Evolutionary conservation across 2,888 invertebrate species (phyloP), one percentile per base, ranked within the genome.

Genomic region (Drosophila nigricruria): DNA sequence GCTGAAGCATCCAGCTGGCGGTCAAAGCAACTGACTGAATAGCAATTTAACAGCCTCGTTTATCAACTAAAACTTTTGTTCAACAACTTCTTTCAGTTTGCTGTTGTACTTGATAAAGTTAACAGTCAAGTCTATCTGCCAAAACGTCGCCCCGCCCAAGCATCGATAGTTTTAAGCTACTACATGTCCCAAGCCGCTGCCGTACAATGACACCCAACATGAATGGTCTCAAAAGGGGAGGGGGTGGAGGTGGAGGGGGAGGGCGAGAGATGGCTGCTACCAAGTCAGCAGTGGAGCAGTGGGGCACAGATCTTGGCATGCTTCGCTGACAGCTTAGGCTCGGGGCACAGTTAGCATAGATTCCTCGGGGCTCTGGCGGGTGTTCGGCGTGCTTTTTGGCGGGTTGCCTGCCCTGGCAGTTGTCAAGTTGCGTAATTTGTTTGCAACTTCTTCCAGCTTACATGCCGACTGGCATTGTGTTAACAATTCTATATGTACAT

Each of bases 351-450:
- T 61, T 45, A 40, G 58, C 42, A 42, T 43, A 36, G 23, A 53
- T 38, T 23, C 30, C n/a, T 18, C 23, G 16, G 43, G 43, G 59
- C 47, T 45, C 20, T 16, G 50, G 42, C 57, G 50, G 58, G 23
- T 23, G 42, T 45, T 30, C 25, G 43, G 43, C 43, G 23, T 43
- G 23, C 43, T 30, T 58, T 57, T 57, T 57, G 57, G 57, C 47
- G 36, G 61, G 3, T 36, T 25, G 54, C 54, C 80, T 59, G 47
- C 56, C 20, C 64, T 27, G 47, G 20, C 47, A 79, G 59, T 82
- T 88, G 84, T 81, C 82, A 72, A 79, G 82, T 84, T 88, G 82
- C 76, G 80, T 80, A 84, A 82, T 85, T 88, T 88, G 85, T 88
- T 85, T 82, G 82, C 88, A 88, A 84, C 83, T 82, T 77, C 69